Percentiles rank a stretch among this genome's conserved stretches.
Evolutionary conservation across 2,797 vertebrate species (phyloP).

Genomic region (Amazona ochrocephala): DNA sequence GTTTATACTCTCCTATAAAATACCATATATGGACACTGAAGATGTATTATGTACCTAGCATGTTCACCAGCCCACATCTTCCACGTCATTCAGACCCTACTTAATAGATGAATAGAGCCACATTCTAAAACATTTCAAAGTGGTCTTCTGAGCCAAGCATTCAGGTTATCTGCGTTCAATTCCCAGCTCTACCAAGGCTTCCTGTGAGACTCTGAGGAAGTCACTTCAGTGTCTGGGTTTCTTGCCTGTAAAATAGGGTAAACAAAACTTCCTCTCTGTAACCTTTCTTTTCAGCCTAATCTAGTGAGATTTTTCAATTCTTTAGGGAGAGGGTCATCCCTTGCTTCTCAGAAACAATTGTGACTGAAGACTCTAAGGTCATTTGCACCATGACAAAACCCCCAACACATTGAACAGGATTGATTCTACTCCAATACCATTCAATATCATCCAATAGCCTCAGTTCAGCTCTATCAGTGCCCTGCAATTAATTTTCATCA

Average conservation of each 20-base stretch:
- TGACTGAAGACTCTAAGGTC: not conserved
- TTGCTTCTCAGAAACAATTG: not conserved
- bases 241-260: slow-evolving; percentile 26
- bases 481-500: not conserved
- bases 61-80: not conserved
- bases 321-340: not conserved
- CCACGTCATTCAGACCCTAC: not conserved
- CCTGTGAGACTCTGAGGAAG: slow-evolving; percentile 27
- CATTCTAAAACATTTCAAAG: slow-evolving; percentile 36
- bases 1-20: slow-evolving; percentile 8
- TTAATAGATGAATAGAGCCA: slow-evolving; percentile 29
- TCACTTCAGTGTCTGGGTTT: slow-evolving; percentile 12
- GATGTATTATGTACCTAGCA: not conserved
- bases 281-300: slow-evolving; percentile 11
- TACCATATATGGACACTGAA: not conserved
- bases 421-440: not conserved
- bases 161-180: slow-evolving; percentile 40
- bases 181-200: slow-evolving; percentile 45
- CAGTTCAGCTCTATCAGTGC: not conserved
- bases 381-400: not conserved
- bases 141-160: slow-evolving; percentile 21
- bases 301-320: not conserved
- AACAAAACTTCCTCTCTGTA: slow-evolving; percentile 15
- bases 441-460: not conserved
- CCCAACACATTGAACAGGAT: not conserved